These are phyloP conservation scores for Drosophila cognata DNA, from an alignment of 2,888 invertebrate genomes.

Conservation along the genomic window DNA sequence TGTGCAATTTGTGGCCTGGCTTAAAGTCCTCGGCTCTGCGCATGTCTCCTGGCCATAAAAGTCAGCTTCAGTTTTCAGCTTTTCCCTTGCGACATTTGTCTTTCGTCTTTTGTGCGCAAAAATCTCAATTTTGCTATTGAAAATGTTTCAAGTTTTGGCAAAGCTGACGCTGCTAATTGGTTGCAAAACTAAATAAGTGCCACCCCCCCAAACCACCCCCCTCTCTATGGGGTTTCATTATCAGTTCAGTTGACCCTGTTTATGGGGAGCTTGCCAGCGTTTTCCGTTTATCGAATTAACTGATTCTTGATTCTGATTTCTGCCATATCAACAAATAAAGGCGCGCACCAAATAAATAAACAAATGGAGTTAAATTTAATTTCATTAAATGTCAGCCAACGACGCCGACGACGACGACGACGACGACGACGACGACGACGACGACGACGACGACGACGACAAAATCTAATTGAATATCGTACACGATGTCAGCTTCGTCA, in stretches of 20 bases:
- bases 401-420: slow-evolving; percentile 32
- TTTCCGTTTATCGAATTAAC: slow-evolving; percentile 63
- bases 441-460: slow-evolving; percentile 27
- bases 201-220: background rate
- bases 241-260: slow-evolving; percentile 65
- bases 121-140: slow-evolving; percentile 48
- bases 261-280: slow-evolving; percentile 9
- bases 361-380: slow-evolving; percentile 75
- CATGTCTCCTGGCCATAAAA: slow-evolving; percentile 63
- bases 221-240: slow-evolving; percentile 26
- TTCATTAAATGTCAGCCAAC: slow-evolving; percentile 63
- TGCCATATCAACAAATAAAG: slow-evolving; percentile 17
- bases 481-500: slow-evolving; percentile 32
- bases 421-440: slow-evolving; percentile 27
- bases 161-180: slow-evolving; percentile 42
- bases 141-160: slow-evolving; percentile 57
- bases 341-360: slow-evolving; percentile 66
- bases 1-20: slow-evolving; percentile 67
- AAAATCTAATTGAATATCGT: slow-evolving; percentile 70
- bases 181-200: background rate
- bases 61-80: slow-evolving; percentile 9
- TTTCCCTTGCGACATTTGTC: slow-evolving; percentile 45
- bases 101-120: slow-evolving; percentile 15
- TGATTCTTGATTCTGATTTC: slow-evolving; percentile 65
- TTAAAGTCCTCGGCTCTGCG: slow-evolving; percentile 64